Percentiles rank a stretch among this genome's conserved stretches.
Conservation (phyloP, 2,113 vertebrate species). For the Tenrec ecaudatus region DNA sequence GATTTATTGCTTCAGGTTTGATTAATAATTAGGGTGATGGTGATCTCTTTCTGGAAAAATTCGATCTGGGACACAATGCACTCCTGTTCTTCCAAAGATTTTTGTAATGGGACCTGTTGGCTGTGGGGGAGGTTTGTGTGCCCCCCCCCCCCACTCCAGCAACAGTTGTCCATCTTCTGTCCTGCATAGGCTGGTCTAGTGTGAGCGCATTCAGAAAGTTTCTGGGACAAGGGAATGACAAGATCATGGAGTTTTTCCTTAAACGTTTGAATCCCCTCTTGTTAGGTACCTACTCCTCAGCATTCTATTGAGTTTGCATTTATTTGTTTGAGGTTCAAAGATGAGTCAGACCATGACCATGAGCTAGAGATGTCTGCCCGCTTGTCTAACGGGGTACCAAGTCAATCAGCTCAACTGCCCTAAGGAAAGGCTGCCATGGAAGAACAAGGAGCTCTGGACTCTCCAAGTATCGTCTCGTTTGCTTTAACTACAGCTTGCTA, state of each 20-base stretch:
- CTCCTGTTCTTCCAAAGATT: neutral
- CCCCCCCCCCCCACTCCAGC: neutral
- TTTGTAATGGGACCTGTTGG: neutral
- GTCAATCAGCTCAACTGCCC: neutral
- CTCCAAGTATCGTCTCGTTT: neutral
- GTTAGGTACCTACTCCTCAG: too few relatives aligned
- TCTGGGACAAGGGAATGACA: too few relatives aligned
- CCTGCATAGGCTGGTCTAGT: neutral
- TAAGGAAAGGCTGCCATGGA: neutral
- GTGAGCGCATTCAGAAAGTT: neutral
- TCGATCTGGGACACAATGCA: neutral
- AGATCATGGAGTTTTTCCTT: too few relatives aligned
- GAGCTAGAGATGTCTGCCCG: neutral
- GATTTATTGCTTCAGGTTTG: neutral
- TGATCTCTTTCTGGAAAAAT: too few relatives aligned
- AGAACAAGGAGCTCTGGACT: neutral
- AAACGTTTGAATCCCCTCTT: too few relatives aligned
- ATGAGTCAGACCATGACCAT: neutral
- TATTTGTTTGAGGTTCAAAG: neutral
- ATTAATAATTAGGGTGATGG: too few relatives aligned
- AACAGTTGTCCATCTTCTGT: neutral
- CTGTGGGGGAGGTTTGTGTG: accelerated
- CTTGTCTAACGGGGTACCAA: neutral
- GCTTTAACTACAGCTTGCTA: neutral
- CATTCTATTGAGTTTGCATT: neutral